Conservation (phyloP, 2,113 vertebrate species). For the Limanda limanda region DNA sequence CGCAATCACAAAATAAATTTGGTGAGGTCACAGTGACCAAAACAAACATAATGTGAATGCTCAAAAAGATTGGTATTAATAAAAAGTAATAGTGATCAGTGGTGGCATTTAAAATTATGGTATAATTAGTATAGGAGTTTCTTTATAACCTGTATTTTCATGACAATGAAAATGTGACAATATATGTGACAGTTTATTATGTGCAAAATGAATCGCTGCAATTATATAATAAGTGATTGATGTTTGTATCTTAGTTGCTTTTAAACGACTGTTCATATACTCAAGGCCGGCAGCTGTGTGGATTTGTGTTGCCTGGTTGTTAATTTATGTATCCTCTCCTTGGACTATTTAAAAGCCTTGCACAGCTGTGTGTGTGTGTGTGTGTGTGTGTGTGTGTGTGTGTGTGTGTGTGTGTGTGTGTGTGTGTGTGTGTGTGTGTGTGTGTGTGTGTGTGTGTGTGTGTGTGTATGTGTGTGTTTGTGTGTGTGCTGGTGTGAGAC, state of each 20-base stretch:
- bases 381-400: not conserved
- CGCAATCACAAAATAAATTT: no score
- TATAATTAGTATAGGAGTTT: no score
- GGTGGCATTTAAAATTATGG: no score
- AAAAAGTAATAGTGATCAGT: no score
- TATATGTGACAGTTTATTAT: not conserved
- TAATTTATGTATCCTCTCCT: not conserved
- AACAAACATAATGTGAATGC: no score
- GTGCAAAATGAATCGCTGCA: no score
- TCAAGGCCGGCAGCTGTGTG: not conserved
- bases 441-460: not conserved
- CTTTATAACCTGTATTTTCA: not conserved
- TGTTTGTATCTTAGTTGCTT: not conserved
- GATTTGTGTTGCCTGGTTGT: not conserved
- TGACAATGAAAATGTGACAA: not conserved
- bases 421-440: no score
- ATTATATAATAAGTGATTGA: not conserved
- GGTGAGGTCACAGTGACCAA: no score
- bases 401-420: not conserved
- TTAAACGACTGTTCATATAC: not conserved
- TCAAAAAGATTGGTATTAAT: no score
- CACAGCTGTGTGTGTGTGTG: not conserved
- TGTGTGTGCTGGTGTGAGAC: no score
- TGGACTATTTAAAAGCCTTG: not conserved
- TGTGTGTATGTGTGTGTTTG: not conserved